These are phyloP conservation scores for Coracopsis vasa DNA, from an alignment of 2,113 vertebrate genomes.

Conservation along the genomic window DNA sequence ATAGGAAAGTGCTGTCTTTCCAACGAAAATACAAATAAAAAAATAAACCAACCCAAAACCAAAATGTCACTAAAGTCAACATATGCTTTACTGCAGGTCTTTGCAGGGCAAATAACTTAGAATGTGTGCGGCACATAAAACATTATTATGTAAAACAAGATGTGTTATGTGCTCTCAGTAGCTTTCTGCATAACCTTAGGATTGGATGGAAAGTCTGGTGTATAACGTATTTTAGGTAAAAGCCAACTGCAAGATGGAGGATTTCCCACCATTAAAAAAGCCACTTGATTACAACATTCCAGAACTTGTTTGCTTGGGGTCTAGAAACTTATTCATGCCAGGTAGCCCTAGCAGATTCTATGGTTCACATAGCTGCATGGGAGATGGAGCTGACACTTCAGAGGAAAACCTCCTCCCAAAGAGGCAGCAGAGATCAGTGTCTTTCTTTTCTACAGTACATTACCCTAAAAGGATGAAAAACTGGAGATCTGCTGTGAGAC, in stretches of 20 bases:
- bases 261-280: neutral
- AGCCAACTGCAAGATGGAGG: neutral
- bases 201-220: neutral
- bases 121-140: neutral
- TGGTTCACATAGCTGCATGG: rapidly evolving
- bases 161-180: neutral
- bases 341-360: neutral
- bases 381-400: neutral
- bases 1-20: neutral
- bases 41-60: neutral
- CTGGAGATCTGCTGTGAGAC: neutral
- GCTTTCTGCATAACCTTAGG: neutral
- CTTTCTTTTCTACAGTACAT: neutral
- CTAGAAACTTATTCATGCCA: neutral
- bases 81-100: neutral
- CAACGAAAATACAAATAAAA: neutral
- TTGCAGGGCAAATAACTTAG: neutral
- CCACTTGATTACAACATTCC: neutral
- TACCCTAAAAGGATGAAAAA: neutral
- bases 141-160: neutral
- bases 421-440: neutral
- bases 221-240: neutral
- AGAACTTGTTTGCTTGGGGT: neutral
- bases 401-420: neutral
- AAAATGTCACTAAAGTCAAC: neutral